These are phyloP conservation scores for Neomonachus schauinslandi DNA, from an alignment of 2,113 vertebrate species.

Conservation along the genomic window DNA sequence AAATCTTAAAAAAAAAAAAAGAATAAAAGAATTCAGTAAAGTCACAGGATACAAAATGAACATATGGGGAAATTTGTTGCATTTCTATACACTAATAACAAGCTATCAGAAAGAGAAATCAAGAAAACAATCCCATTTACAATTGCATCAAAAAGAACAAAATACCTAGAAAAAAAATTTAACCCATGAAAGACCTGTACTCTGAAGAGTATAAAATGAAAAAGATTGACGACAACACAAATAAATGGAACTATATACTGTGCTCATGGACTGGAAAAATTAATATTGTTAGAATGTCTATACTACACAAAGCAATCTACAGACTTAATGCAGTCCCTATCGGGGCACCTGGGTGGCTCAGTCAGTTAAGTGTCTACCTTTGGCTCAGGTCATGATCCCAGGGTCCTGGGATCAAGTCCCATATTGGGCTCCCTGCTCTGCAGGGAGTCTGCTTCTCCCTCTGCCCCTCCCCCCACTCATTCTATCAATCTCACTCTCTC, in stretches of 20 bases:
- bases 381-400: too few species aligned
- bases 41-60: not conserved
- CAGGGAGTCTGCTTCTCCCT: too few species aligned
- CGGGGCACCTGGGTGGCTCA: too few species aligned
- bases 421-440: too few species aligned
- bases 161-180: not conserved
- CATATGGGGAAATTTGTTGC: not conserved
- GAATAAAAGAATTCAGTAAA: not conserved
- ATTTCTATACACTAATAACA: not conserved
- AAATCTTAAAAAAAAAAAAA: too few species aligned
- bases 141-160: not conserved
- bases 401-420: too few species aligned
- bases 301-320: not conserved
- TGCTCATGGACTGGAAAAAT: not conserved
- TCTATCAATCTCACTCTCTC: too few species aligned
- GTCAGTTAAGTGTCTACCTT: too few species aligned
- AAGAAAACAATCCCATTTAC: not conserved
- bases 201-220: not conserved
- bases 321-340: not conserved
- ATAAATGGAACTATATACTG: not conserved
- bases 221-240: not conserved
- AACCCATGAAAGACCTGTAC: not conserved
- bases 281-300: not conserved
- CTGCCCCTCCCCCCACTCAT: too few species aligned
- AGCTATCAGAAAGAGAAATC: not conserved